Evolutionary conservation across 2,797 vertebrate genomes (phyloP).

Genomic region (Mormyrops attenuatus): DNA sequence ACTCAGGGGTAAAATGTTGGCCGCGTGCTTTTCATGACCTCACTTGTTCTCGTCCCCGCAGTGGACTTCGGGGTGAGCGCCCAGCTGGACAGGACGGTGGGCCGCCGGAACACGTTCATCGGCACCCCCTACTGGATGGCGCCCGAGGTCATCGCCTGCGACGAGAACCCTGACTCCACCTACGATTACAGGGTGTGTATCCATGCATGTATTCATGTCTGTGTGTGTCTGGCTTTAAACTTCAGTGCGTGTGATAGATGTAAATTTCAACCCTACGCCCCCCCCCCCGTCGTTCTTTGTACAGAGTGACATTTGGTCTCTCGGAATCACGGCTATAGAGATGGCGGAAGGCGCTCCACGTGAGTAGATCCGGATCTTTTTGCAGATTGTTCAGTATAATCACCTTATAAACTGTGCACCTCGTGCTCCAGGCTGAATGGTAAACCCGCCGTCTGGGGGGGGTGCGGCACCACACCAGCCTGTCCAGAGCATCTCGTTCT

Average conservation of each 20-base stretch:
- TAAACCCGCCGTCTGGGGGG: background rate
- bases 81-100: conserved; percentile 85
- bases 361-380: conserved; percentile 55
- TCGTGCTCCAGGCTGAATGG: background rate
- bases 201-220: background rate
- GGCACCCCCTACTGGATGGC: conserved; percentile 96
- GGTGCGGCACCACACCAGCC: background rate
- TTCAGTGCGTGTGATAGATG: background rate
- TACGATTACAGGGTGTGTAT: conserved; percentile 79
- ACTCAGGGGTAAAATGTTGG: background rate
- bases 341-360: conserved; percentile 91
- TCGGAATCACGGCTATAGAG: conserved; percentile 91
- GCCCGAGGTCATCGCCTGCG: conserved; percentile 88
- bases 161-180: conserved; percentile 89
- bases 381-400: background rate
- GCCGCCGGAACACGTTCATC: conserved; percentile 88
- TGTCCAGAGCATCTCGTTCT: background rate
- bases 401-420: background rate
- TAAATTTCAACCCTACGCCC: background rate
- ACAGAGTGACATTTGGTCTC: conserved; percentile 91
- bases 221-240: background rate
- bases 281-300: conserved; percentile 14
- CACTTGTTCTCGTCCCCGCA: conserved; percentile 33
- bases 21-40: background rate
- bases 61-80: conserved; percentile 92